These are phyloP conservation scores for Trinectes maculatus DNA, from an alignment of 2,113 vertebrate species.

Conservation along the genomic window DNA sequence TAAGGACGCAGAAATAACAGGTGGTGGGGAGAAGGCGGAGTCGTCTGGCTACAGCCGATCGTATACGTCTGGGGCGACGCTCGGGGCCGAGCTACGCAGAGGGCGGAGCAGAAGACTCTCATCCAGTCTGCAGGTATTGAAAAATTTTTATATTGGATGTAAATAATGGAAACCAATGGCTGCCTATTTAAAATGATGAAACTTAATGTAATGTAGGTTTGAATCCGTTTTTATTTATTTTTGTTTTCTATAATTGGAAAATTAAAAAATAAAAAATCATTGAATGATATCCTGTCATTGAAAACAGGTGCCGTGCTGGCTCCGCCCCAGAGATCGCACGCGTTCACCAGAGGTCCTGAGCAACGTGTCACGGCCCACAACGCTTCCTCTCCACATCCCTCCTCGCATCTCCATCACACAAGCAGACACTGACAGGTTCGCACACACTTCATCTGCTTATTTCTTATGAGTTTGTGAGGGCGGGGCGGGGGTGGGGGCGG, in stretches of 20 bases:
- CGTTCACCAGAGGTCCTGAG: constrained; percentile 80
- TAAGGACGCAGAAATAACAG: constrained; percentile 71
- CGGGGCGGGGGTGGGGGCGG: no score
- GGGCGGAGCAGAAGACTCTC: constrained; percentile 83
- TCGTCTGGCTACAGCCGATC: constrained; percentile 80
- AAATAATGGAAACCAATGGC: no score
- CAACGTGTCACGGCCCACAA: constrained; percentile 80
- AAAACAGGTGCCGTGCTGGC: constrained; percentile 84
- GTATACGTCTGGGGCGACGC: constrained; percentile 80
- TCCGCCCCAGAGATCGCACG: constrained; percentile 79
- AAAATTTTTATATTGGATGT: no score
- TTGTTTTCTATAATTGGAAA: no score
- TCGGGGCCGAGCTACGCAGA: constrained; percentile 83
- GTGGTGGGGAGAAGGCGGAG: constrained; percentile 76
- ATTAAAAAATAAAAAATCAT: no score
- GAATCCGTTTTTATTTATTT: no score
- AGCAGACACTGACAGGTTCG: constrained; percentile 82
- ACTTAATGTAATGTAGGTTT: no score
- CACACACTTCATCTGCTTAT: not conserved
- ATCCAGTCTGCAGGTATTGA: constrained; percentile 81
- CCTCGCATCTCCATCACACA: constrained; percentile 87
- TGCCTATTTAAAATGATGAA: no score
- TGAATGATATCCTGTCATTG: no score
- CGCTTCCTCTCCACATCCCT: constrained; percentile 83
- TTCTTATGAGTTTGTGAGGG: no score